Evolutionary conservation across 2,113 vertebrate genomes (phyloP).

Genomic region (Puma concolor): DNA sequence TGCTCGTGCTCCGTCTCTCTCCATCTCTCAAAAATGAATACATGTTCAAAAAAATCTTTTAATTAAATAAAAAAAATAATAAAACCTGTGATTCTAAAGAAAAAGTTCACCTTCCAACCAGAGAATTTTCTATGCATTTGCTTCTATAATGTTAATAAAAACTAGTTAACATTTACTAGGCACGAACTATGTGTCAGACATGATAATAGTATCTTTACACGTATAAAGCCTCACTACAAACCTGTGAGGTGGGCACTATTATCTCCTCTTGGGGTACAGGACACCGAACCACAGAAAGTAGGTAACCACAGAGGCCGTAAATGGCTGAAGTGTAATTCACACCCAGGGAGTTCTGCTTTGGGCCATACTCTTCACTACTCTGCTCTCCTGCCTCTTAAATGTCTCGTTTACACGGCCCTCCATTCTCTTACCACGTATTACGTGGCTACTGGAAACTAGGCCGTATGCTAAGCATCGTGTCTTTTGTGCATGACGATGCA

Average conservation of each 20-base stretch:
- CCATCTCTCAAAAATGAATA: too few species aligned
- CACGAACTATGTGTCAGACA: background rate
- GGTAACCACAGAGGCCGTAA: background rate
- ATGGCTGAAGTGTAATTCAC: background rate
- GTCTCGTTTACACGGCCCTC: too few species aligned
- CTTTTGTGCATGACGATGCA: background rate
- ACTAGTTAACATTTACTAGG: background rate
- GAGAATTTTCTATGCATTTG: background rate
- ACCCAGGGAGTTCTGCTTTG: background rate
- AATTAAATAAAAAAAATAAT: too few species aligned
- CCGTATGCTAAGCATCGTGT: background rate
- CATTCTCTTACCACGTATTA: background rate
- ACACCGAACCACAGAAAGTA: background rate
- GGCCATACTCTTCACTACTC: background rate
- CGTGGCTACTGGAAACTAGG: background rate
- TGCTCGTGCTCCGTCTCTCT: too few species aligned
- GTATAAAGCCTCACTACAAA: background rate
- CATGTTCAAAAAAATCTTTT: too few species aligned
- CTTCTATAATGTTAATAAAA: background rate
- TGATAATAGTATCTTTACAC: background rate
- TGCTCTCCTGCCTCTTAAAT: background rate
- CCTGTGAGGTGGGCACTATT: background rate
- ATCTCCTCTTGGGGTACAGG: background rate
- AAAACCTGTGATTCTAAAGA: background rate
- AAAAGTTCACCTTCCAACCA: constrained; percentile 18